Percentiles rank a stretch among this genome's conserved stretches.
These are phyloP conservation scores for Trichonephila inaurata DNA, from an alignment of 1,140 invertebrate species.

Conservation along the genomic window DNA sequence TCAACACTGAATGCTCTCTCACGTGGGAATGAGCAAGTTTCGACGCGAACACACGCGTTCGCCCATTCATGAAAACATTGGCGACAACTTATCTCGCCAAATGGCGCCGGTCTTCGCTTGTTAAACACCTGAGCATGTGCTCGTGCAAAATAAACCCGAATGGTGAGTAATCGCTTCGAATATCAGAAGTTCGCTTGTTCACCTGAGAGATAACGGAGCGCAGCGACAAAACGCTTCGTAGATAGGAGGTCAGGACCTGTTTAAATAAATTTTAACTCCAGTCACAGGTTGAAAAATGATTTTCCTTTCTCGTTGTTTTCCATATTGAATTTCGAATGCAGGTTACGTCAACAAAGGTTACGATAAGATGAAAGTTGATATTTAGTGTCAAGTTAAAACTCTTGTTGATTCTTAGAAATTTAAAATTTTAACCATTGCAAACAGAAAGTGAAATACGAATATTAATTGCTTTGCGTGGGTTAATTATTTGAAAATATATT, in stretches of 20 bases:
- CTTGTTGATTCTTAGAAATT: too few species aligned
- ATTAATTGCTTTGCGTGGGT: too few species aligned
- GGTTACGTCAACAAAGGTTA: too few species aligned
- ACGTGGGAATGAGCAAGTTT: conserved; percentile 14
- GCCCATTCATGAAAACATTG: conserved; percentile 24
- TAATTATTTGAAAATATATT: too few species aligned
- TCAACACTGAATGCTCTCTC: background rate
- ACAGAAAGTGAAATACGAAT: too few species aligned
- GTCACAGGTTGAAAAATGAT: background rate
- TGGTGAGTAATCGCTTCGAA: background rate
- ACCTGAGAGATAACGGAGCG: background rate
- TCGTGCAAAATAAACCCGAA: background rate
- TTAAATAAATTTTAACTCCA: background rate
- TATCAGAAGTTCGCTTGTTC: background rate
- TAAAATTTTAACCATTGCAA: too few species aligned
- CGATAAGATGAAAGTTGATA: too few species aligned
- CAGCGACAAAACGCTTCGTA: background rate
- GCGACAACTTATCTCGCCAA: background rate
- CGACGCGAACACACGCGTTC: background rate
- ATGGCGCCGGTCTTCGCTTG: background rate
- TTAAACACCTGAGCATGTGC: background rate
- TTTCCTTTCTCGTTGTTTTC: background rate
- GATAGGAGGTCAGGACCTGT: background rate
- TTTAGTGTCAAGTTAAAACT: too few species aligned
- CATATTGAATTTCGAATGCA: too few species aligned